These are phyloP conservation scores for Ctenodactylus gundi DNA, from an alignment of 2,113 vertebrate species.

Conservation along the genomic window DNA sequence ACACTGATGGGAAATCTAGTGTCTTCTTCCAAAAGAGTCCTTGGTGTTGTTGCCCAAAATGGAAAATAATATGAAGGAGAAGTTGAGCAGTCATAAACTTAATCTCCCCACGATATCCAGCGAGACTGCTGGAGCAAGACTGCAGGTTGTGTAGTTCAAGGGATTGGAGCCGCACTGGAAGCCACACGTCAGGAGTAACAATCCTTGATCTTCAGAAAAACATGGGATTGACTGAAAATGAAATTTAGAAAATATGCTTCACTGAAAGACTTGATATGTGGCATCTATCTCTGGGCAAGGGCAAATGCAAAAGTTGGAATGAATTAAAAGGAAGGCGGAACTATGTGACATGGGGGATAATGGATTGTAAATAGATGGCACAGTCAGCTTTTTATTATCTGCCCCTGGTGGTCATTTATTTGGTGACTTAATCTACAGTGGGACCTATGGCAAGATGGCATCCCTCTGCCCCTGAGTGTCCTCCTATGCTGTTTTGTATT, in stretches of 20 bases:
- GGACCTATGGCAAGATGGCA: background rate
- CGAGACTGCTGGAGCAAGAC: background rate
- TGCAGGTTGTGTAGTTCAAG: slow-evolving; percentile 46
- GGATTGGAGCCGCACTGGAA: slow-evolving; percentile 51
- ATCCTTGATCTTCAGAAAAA: slow-evolving; percentile 61
- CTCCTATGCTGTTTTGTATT: background rate
- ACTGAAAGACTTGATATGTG: slow-evolving; percentile 58
- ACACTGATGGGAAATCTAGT: slow-evolving; percentile 28
- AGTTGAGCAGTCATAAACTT: background rate
- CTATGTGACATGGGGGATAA: slow-evolving; percentile 43
- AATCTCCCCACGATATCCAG: slow-evolving; percentile 13
- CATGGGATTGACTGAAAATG: slow-evolving; percentile 60
- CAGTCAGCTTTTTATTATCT: background rate
- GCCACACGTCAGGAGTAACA: slow-evolving; percentile 54
- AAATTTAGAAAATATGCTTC: slow-evolving; percentile 61
- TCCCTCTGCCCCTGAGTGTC: background rate
- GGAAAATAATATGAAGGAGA: slow-evolving; percentile 27
- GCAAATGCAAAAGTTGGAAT: slow-evolving; percentile 48
- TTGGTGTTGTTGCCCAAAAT: slow-evolving; percentile 27
- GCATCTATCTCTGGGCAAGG: slow-evolving; percentile 28
- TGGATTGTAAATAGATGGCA: slow-evolving; percentile 56
- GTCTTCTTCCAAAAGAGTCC: background rate
- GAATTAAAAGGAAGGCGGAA: slow-evolving; percentile 47
- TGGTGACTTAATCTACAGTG: slow-evolving; percentile 1
- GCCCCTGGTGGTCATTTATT: background rate